Evolutionary conservation across 2,888 invertebrate species (phyloP), one percentile per base, ranked within the genome.

Genomic region (Drosophila atripex): DNA sequence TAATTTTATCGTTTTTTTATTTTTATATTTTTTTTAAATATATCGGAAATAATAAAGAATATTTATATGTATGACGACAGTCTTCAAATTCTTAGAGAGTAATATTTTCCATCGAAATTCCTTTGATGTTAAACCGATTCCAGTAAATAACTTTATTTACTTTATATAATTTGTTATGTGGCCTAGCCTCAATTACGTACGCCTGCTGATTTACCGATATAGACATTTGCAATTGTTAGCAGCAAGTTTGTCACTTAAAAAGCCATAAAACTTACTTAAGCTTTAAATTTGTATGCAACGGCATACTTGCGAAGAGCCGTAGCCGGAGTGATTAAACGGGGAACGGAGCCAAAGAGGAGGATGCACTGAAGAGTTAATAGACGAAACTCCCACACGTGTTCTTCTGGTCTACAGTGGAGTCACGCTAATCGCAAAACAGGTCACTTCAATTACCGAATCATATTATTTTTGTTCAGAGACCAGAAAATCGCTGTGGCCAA

Each of bases 201-300:
- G 43, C 11, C 49, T 46, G 23, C 58, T 49, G 77, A 75, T 51
- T 52, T 18, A 47, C 58, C 69, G 80, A 83, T 80, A 72, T 32
- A 69, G 52, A 56, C 55, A 21, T 51, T 41, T 21, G 55, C 59
- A 49, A 69, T 63, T 35, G 59, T 32, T 49, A 14, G 49, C 23
- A 55, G 38, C 63, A 65, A 70, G 72, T 73, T 78, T 70, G 56
- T 55, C 80, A 85, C 83, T 85, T 82, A 82, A 82, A 85, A 74
- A 70, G 49, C 28, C 64, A 85, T 82, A 74, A 82, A 79, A 72
- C 64, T 60, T 57, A 82, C 69, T 82, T 77, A 69, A 74, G 56
- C 72, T 56, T 38, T 45, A 38, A 69, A 82, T 77, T 79, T 63
- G 72, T 82, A 79, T 85, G 76, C 86, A 60, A 4, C 41, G 35